phyloP scores from a whole-genome alignment of 2,888 invertebrate species.

The Proisotoma minuta region DNA sequence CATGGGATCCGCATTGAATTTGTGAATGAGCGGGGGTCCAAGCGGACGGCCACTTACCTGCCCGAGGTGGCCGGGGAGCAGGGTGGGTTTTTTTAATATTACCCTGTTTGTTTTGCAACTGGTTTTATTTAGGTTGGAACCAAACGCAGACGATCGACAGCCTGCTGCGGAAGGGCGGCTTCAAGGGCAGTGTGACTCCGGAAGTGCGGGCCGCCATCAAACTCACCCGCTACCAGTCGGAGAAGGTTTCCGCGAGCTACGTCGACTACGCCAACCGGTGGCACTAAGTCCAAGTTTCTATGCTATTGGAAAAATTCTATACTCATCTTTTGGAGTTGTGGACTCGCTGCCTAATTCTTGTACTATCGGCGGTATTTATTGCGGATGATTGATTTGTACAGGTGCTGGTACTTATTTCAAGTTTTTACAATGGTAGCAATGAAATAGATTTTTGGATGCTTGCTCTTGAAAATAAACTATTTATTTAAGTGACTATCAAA shows the following conservation, averaged over 20 bases:
- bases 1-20: conserved; percentile 99
- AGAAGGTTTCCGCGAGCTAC: conserved; percentile 85
- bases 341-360: neutral
- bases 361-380: too few species aligned
- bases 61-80: conserved; percentile 98
- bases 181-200: conserved; percentile 81
- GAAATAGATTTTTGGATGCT: too few species aligned
- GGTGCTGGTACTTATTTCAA: too few species aligned
- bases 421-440: too few species aligned
- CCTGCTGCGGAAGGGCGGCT: conserved; percentile 92
- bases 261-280: conserved; percentile 54
- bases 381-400: too few species aligned
- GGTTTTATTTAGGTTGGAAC: conserved; percentile 87
- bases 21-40: conserved; percentile 83
- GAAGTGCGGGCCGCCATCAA: conserved; percentile 84
- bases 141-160: conserved; percentile 98
- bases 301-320: too few species aligned
- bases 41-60: conserved; percentile 94
- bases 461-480: too few species aligned
- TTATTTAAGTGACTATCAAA: too few species aligned
- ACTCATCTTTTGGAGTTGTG: too few species aligned
- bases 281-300: too few species aligned
- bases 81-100: conserved; percentile 58
- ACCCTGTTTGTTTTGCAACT: neutral
- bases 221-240: conserved; percentile 93